These are phyloP conservation scores for Taenaris catops DNA, from an alignment of 2,888 invertebrate species.

Conservation along the genomic window DNA sequence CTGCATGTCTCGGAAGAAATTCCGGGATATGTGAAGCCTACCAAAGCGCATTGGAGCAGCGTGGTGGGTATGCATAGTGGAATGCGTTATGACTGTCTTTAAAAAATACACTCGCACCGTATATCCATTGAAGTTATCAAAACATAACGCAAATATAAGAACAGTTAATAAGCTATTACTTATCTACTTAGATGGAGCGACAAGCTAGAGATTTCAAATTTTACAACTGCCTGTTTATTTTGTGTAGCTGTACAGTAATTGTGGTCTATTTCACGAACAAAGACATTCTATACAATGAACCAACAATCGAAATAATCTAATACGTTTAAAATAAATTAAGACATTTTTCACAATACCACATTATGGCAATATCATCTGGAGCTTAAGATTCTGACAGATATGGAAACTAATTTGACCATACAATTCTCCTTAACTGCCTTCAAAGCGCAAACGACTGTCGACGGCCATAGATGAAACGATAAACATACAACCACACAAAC, in stretches of 20 bases:
- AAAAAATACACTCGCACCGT: too few relatives aligned
- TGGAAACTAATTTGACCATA: constrained; percentile 45
- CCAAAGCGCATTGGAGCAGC: too few relatives aligned
- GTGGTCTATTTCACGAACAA: constrained; percentile 1
- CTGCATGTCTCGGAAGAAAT: too few relatives aligned
- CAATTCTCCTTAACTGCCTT: constrained; percentile 40
- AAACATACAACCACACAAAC: constrained; percentile 27
- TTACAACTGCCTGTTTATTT: too few relatives aligned
- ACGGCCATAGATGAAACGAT: constrained; percentile 41
- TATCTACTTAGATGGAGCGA: too few relatives aligned
- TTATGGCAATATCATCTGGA: constrained; percentile 7
- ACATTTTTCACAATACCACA: constrained; percentile 12
- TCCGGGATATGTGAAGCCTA: too few relatives aligned
- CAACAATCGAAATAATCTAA: constrained; percentile 1
- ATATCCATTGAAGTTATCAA: too few relatives aligned
- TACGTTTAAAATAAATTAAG: constrained; percentile 12
- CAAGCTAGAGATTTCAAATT: too few relatives aligned
- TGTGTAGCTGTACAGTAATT: neutral
- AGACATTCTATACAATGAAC: neutral
- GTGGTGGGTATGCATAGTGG: too few relatives aligned
- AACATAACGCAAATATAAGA: too few relatives aligned
- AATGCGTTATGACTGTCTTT: too few relatives aligned
- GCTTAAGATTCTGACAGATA: constrained; percentile 17
- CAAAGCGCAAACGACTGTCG: constrained; percentile 52
- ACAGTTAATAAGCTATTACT: too few relatives aligned